A percentile compares a stretch with the other conserved stretches of the same genome.
phyloP scores from a whole-genome alignment of 2,888 invertebrate genomes.

The Aleiodes alternator region DNA sequence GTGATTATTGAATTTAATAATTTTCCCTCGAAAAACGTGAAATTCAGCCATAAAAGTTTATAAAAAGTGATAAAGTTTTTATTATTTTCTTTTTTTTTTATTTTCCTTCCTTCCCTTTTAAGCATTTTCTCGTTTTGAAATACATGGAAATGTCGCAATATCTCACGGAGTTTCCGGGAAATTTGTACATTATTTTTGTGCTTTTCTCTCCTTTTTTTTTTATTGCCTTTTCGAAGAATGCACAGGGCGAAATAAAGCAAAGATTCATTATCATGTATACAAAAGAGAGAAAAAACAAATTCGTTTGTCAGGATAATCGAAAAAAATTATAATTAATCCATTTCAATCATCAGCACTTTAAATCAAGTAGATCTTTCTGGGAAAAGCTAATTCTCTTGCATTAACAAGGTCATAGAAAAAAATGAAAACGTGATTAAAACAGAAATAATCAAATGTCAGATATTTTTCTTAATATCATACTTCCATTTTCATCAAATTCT shows the following conservation, averaged over 20 bases:
- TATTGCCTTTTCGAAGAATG: background rate
- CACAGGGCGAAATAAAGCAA: background rate
- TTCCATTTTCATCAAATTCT: too few species aligned
- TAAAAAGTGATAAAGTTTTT: background rate
- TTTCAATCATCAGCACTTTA: too few species aligned
- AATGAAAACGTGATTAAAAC: too few species aligned
- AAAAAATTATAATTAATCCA: background rate
- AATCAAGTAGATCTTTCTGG: too few species aligned
- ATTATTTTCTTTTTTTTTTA: background rate
- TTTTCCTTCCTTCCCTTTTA: background rate
- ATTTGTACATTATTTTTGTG: slow-evolving; percentile 23
- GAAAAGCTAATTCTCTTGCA: too few species aligned
- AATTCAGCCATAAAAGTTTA: background rate
- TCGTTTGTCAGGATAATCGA: background rate
- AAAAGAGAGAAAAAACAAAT: background rate
- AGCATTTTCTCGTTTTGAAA: background rate
- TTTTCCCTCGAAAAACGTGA: too few species aligned
- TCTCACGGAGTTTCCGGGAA: background rate
- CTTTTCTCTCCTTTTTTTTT: background rate
- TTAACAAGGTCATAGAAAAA: too few species aligned
- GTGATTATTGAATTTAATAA: too few species aligned
- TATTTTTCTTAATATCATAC: too few species aligned
- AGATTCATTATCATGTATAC: background rate
- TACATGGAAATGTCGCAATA: background rate
- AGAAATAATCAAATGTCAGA: too few species aligned